A percentile compares a stretch with the other conserved stretches of the same genome.
phyloP scores from a whole-genome alignment of 1,140 invertebrate genomes.

The Leucophenga varia region DNA sequence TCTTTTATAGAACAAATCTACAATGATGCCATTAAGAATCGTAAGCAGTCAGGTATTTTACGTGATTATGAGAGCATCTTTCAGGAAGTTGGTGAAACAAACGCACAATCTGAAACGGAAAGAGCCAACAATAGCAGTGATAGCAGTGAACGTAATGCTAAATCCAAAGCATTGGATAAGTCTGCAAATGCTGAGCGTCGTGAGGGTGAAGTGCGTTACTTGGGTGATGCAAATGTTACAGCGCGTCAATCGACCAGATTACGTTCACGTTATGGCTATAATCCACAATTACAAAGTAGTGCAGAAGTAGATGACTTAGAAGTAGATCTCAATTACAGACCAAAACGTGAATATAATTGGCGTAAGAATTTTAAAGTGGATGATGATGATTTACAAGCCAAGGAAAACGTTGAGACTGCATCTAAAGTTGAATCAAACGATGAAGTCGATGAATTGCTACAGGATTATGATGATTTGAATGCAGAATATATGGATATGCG shows the following conservation, averaged over 20 bases:
- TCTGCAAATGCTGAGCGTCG: slow-evolving; percentile 29
- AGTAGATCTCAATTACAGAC: slow-evolving; percentile 47
- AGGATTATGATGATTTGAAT: slow-evolving; percentile 1
- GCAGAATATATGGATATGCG: slow-evolving; percentile 23
- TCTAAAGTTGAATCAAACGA: not conserved
- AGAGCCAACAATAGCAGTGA: slow-evolving; percentile 38
- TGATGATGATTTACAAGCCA: slow-evolving; percentile 20
- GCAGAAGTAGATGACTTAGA: slow-evolving; percentile 37
- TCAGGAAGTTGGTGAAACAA: slow-evolving; percentile 27
- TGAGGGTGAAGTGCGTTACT: slow-evolving; percentile 39
- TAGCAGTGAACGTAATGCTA: slow-evolving; percentile 38
- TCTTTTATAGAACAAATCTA: slow-evolving; percentile 53
- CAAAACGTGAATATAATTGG: slow-evolving; percentile 51
- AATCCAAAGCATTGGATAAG: slow-evolving; percentile 28
- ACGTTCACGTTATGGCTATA: slow-evolving; percentile 46
- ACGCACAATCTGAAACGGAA: slow-evolving; percentile 29
- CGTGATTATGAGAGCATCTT: slow-evolving; percentile 47
- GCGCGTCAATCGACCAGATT: slow-evolving; percentile 39
- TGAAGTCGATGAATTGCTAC: not conserved
- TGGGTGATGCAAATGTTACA: slow-evolving; percentile 39
- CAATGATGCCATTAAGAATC: slow-evolving; percentile 47
- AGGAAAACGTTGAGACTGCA: not conserved
- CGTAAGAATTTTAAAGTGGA: slow-evolving; percentile 51
- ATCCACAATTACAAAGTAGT: slow-evolving; percentile 31
- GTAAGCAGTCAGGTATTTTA: slow-evolving; percentile 46